A percentile compares a stretch with the other conserved stretches of the same genome.
phyloP scores from a whole-genome alignment of 2,113 vertebrate genomes.

The Eptesicus fuscus region DNA sequence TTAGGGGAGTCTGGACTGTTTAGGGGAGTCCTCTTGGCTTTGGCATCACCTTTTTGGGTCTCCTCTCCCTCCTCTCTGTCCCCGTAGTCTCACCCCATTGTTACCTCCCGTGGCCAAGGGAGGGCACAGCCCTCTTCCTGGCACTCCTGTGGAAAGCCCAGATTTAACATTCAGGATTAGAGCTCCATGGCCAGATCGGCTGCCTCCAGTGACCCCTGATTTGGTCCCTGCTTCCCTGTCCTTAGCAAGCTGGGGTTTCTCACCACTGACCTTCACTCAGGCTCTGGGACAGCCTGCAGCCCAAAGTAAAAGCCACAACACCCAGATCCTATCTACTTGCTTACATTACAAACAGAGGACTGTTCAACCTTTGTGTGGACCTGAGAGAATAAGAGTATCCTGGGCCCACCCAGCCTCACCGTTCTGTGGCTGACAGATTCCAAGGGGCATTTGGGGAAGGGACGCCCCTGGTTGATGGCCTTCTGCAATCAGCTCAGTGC shows the following conservation, averaged over 20 bases:
- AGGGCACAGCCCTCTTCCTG: not conserved
- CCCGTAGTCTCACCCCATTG: fast-evolving
- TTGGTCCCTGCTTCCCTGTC: not conserved
- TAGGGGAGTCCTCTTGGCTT: not conserved
- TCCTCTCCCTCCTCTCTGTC: fast-evolving
- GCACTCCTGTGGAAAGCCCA: not conserved
- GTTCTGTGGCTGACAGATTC: not conserved
- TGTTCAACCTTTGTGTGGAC: too few relatives aligned
- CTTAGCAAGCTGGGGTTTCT: not conserved
- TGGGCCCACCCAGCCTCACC: not conserved
- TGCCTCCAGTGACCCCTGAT: not conserved
- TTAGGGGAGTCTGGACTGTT: not conserved
- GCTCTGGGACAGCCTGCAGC: not conserved
- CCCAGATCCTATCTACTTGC: conserved; percentile 3
- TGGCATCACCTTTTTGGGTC: not conserved
- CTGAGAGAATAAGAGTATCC: not conserved
- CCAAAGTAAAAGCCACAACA: not conserved
- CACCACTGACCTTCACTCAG: not conserved
- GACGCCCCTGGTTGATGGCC: not conserved
- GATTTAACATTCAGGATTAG: not conserved
- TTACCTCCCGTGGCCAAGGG: not conserved
- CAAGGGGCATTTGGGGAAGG: not conserved
- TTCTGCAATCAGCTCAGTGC: not conserved
- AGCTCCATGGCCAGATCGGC: fast-evolving
- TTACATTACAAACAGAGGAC: conserved; percentile 33